Conservation (phyloP, 1,140 invertebrate species). For the Arion vulgaris region DNA sequence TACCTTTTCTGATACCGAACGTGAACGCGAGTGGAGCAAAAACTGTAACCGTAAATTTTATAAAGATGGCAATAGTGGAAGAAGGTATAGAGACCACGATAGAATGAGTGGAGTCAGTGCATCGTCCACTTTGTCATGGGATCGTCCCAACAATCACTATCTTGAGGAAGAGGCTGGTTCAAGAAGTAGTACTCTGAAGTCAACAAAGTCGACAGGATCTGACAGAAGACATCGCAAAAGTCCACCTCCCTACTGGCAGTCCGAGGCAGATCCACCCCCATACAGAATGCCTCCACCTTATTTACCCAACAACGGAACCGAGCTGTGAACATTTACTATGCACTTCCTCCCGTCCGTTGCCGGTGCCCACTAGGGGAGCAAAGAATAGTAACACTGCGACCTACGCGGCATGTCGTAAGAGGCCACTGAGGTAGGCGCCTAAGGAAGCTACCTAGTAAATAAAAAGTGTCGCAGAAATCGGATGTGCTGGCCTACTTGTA, state of each 20-base stretch:
- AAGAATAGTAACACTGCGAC: too few species aligned
- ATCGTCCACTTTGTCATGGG: slow-evolving; percentile 42
- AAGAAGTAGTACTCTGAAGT: slow-evolving; percentile 20
- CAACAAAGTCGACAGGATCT: neutral
- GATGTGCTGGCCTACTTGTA: too few species aligned
- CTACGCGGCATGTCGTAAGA: too few species aligned
- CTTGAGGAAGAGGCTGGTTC: slow-evolving; percentile 28
- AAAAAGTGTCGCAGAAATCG: too few species aligned
- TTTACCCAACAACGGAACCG: slow-evolving; percentile 25
- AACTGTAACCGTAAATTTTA: neutral
- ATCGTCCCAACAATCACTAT: slow-evolving; percentile 37
- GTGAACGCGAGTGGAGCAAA: neutral
- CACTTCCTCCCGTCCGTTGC: too few species aligned
- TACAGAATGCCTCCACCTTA: slow-evolving; percentile 55
- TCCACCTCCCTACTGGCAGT: slow-evolving; percentile 36
- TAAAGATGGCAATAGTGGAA: neutral
- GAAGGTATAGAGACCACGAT: slow-evolving; percentile 9
- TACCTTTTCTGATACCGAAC: neutral
- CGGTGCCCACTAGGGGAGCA: too few species aligned
- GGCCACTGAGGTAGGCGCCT: too few species aligned
- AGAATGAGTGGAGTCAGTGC: slow-evolving; percentile 22
- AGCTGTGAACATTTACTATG: neutral
- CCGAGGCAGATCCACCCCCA: slow-evolving; percentile 46
- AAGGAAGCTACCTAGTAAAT: too few species aligned
- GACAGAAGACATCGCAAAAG: slow-evolving; percentile 21